These are phyloP conservation scores for Eupithecia subfuscata DNA, from an alignment of 2,888 invertebrate genomes.

Conservation along the genomic window DNA sequence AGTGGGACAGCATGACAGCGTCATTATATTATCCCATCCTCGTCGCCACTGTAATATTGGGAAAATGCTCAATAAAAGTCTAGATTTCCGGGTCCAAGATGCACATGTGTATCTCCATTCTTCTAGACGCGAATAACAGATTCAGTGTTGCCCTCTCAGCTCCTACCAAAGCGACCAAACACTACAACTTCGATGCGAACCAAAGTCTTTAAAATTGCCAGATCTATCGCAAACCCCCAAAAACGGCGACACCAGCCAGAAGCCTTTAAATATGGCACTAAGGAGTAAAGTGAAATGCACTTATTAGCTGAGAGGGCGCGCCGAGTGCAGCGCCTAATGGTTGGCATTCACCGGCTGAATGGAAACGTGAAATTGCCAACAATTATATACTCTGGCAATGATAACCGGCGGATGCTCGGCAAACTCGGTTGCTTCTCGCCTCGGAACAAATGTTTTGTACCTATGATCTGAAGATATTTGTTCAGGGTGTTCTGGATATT, in stretches of 20 bases:
- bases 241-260: constrained; percentile 42
- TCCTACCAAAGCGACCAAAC: no score
- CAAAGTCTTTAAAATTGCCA: background rate
- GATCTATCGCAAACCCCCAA: constrained; percentile 8
- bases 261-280: constrained; percentile 75
- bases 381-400: constrained; percentile 82
- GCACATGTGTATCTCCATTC: no score
- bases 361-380: constrained; percentile 81
- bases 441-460: no score
- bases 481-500: no score
- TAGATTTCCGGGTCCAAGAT: no score
- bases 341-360: constrained; percentile 80
- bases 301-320: constrained; percentile 80
- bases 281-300: constrained; percentile 82
- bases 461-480: no score
- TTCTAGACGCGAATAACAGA: no score
- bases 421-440: constrained; percentile 69
- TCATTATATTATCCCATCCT: background rate
- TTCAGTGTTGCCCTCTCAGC: no score
- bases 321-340: constrained; percentile 78
- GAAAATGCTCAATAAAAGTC: no score
- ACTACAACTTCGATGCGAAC: background rate
- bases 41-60: no score
- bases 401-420: constrained; percentile 79
- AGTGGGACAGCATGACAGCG: background rate